Conservation (phyloP, 2,113 vertebrate genomes). For the Regulus satrapa region DNA sequence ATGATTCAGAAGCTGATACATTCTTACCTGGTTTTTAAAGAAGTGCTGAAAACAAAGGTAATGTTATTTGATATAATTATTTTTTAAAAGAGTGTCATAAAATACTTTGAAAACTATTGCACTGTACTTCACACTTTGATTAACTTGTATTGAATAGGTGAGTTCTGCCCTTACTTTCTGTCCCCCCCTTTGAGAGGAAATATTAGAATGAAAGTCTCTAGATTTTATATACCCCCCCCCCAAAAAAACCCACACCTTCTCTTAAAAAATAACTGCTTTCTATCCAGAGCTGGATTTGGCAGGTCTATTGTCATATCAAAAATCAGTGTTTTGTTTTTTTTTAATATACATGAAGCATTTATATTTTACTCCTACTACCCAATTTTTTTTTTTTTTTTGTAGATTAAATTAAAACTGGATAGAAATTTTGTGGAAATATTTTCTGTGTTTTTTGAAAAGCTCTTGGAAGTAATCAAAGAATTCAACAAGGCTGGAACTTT, state of each 20-base stretch:
- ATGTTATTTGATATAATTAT: neutral
- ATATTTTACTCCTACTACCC: neutral
- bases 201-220: neutral
- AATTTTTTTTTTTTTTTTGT: too few species aligned
- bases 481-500: conserved; percentile 65
- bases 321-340: rapidly evolving
- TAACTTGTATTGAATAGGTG: neutral
- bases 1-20: neutral
- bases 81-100: neutral
- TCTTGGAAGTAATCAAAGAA: conserved; percentile 71
- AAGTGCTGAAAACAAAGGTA: neutral
- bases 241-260: neutral
- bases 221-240: too few species aligned
- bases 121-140: neutral
- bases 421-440: conserved; percentile 23
- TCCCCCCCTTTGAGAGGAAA: neutral
- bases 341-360: neutral
- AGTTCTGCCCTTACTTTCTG: neutral
- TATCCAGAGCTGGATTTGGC: neutral
- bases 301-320: neutral
- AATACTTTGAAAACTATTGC: neutral
- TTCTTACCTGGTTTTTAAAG: neutral
- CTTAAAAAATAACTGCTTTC: neutral
- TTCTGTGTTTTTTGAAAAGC: conserved; percentile 59
- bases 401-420: neutral